These are phyloP conservation scores for Vidua macroura DNA, from an alignment of 2,113 vertebrate genomes.

Conservation along the genomic window DNA sequence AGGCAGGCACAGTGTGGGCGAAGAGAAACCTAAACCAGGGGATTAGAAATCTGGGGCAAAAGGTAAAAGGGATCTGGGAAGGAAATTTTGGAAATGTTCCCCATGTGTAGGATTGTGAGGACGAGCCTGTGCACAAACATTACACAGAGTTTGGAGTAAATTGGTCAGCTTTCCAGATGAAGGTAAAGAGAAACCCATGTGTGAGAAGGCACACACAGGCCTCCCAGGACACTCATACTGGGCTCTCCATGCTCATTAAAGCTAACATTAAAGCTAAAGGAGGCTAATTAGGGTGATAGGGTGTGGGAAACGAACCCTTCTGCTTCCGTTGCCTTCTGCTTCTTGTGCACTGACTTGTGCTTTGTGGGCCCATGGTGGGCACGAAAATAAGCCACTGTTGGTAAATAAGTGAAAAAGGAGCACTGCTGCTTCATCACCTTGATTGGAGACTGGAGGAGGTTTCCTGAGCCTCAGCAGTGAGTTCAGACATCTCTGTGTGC, in stretches of 20 bases:
- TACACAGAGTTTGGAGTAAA: neutral
- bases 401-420: neutral
- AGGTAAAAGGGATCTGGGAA: neutral
- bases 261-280: neutral
- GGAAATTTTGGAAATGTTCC: neutral
- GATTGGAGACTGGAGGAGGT: neutral
- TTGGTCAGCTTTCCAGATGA: neutral
- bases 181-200: neutral
- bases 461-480: neutral
- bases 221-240: neutral
- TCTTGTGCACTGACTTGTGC: neutral
- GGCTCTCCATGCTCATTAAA: neutral
- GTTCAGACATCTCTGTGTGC: neutral
- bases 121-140: neutral
- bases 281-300: neutral
- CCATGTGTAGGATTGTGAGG: neutral
- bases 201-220: neutral
- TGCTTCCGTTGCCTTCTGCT: neutral
- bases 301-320: neutral
- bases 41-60: neutral
- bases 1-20: fast-evolving
- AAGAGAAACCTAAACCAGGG: neutral
- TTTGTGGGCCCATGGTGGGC: fast-evolving
- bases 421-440: neutral
- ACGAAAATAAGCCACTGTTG: fast-evolving